Conservation (phyloP, 2,797 vertebrate species). For the Acanthurus lineatus region DNA sequence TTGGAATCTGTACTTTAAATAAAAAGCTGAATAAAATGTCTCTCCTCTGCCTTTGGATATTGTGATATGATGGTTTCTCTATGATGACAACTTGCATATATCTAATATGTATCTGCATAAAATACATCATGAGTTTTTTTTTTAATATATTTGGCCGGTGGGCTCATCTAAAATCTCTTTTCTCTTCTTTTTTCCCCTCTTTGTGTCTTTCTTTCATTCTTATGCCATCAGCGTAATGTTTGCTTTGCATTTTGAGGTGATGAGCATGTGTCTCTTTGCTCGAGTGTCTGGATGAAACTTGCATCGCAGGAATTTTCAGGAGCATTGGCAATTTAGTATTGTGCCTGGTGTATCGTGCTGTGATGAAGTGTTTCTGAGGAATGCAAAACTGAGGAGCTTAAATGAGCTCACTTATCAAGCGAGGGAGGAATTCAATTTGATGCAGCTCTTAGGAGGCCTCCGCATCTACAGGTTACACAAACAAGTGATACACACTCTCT, state of each 20-base stretch:
- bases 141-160: neutral
- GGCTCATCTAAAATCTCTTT: neutral
- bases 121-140: neutral
- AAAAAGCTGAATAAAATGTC: neutral
- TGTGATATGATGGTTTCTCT: conserved; percentile 9
- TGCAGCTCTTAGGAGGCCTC: conserved; percentile 58
- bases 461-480: conserved; percentile 62
- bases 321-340: conserved; percentile 18
- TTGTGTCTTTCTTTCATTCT: conserved; percentile 10
- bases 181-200: no score
- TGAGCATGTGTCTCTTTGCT: conserved; percentile 11
- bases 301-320: conserved; percentile 29
- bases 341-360: neutral
- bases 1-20: neutral
- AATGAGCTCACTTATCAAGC: conserved; percentile 30
- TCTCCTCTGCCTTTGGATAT: neutral
- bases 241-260: conserved; percentile 29
- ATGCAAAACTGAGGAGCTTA: conserved; percentile 50
- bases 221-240: neutral
- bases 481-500: conserved; percentile 43
- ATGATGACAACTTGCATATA: neutral
- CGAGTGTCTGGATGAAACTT: conserved; percentile 33
- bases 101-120: neutral
- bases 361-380: conserved; percentile 43
- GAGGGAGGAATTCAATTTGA: conserved; percentile 36